Base-by-base conservation (phyloP, 2,113 vertebrate genomes). In the Oncorhynchus nerka region DNA sequence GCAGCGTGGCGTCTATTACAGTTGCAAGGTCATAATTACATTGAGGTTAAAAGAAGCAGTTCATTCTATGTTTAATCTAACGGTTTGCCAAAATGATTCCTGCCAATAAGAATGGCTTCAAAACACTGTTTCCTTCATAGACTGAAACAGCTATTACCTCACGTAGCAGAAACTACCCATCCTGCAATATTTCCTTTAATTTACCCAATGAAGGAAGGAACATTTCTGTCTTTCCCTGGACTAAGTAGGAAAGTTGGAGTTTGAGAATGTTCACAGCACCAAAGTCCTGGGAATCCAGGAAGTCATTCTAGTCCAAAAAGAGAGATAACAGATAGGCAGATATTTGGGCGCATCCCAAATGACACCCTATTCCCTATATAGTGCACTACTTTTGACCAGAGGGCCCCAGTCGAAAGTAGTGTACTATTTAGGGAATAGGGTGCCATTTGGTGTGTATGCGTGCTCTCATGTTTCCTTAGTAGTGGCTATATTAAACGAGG, bases 251-350 rank as follows among this genome's bases (percentile, higher is more conserved):
- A 48, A 22, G 45, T 19, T 61, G 16, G 57, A 51, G 12, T n/a
- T 62, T 45, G 61, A 74, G 32, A 65, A 65, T 74, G 3, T 32
- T 66, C 65, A 68, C 65, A 68, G 64, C 73, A 28, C 8, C 16
- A 45, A 65, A 34, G 11, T 16, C 22, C 49, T 74, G 49, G 49
- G 68, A 80, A 68, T 16, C 16, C 59, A 71, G 81, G 67, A 83
- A 74, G 68, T 66, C 30, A 72, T 55, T 22, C 28, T 13, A 5
- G 22, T 34, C 39, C 39, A 70, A 70, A 76, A 66, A 59, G 16
- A 9, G 11, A 71, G 70, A 66, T 22, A 22, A 62, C 7, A 9
- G 39, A 45, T 12, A 45, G 39, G 39, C 39, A 62, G 59, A 62
- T 62, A 62, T 22, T 22, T 62, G 8, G 39, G 0, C 1, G 1